A percentile compares a stretch with the other conserved stretches of the same genome.
Conservation (phyloP, 1,140 invertebrate species). For the Trichonephila clavipes region DNA sequence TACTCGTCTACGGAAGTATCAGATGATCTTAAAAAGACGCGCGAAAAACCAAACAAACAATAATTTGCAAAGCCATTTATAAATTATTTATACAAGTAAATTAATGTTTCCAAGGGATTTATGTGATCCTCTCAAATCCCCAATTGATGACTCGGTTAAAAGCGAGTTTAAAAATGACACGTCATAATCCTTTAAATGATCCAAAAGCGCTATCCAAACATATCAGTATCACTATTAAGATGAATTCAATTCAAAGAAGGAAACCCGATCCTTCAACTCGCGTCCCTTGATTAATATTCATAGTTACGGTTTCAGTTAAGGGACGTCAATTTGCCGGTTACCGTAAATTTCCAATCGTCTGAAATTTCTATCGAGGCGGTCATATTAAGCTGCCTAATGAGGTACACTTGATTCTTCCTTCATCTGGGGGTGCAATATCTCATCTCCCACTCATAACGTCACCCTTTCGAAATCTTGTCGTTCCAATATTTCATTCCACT, state of each 20-base stretch:
- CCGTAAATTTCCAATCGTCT: conserved; percentile 21
- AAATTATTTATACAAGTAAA: no score
- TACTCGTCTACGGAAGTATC: no score
- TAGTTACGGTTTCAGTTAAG: conserved; percentile 26
- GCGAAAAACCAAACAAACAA: no score
- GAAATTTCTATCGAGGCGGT: conserved; percentile 6
- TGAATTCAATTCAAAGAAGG: neutral
- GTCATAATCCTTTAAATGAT: no score
- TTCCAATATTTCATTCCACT: neutral
- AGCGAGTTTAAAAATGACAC: no score
- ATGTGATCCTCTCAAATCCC: no score
- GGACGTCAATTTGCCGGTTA: conserved; percentile 1
- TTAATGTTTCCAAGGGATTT: no score
- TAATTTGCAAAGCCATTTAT: no score
- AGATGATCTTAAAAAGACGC: no score
- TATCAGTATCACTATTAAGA: no score
- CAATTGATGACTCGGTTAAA: no score
- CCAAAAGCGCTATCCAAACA: no score
- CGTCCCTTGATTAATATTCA: conserved; percentile 3
- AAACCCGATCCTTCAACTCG: neutral
- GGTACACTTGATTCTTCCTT: conserved; percentile 33
- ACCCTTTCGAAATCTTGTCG: neutral
- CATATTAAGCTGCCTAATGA: conserved; percentile 34
- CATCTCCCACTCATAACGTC: conserved; percentile 20
- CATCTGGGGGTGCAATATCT: conserved; percentile 17